phyloP scores from a whole-genome alignment of 2,797 vertebrate genomes.

The Tapera naevia region DNA sequence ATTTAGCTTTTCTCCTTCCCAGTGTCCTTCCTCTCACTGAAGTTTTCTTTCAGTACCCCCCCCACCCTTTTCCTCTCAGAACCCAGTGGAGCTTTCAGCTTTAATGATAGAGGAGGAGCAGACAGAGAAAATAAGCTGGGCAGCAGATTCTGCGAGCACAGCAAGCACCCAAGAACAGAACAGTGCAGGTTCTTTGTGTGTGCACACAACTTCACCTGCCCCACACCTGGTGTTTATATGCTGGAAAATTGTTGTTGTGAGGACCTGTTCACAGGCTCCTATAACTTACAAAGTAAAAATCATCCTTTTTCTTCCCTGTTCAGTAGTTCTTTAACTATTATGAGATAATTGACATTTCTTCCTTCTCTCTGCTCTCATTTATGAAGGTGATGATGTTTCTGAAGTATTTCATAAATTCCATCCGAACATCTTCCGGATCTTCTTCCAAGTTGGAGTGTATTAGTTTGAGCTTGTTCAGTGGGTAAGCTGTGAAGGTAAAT shows the following conservation, averaged over 20 bases:
- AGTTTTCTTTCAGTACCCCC: not conserved
- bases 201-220: not conserved
- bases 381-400: constrained; percentile 83
- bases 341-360: constrained; percentile 95
- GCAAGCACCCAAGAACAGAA: not conserved
- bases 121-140: not conserved
- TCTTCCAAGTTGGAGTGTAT: constrained; percentile 94
- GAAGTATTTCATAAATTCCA: constrained; percentile 88
- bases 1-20: not conserved
- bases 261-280: not conserved
- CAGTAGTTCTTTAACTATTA: constrained; percentile 49
- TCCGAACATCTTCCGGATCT: constrained; percentile 88
- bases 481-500: constrained; percentile 77
- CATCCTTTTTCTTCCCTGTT: not conserved
- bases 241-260: not conserved
- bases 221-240: not conserved
- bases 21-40: not conserved
- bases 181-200: not conserved
- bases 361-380: constrained; percentile 90
- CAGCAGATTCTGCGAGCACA: not conserved
- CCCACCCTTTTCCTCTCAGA: not conserved
- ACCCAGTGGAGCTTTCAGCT: not conserved
- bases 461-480: constrained; percentile 84
- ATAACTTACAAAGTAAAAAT: not conserved
- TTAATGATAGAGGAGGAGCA: not conserved